phyloP scores from a whole-genome alignment of 2,113 vertebrate species.

The Rhinoptilus africanus region DNA sequence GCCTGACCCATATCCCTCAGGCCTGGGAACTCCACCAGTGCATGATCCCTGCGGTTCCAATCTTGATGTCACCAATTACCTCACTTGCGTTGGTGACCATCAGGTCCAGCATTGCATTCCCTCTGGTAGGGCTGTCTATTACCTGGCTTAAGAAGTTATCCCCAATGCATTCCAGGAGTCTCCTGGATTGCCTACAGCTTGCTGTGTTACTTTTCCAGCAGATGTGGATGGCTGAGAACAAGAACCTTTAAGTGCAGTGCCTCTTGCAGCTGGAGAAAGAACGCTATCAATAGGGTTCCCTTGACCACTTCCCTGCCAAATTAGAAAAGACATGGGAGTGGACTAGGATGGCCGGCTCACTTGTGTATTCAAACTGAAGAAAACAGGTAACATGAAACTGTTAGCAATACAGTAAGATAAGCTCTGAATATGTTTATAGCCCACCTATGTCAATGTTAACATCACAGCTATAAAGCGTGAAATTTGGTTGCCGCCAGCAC shows the following conservation, averaged over 20 bases:
- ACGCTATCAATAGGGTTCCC: too few relatives aligned
- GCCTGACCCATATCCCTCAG: too few relatives aligned
- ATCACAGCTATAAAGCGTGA: background rate
- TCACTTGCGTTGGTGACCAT: background rate
- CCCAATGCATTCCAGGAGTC: background rate
- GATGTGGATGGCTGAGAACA: background rate
- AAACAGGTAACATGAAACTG: background rate
- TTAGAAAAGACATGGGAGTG: background rate
- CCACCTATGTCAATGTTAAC: background rate
- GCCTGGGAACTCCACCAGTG: too few relatives aligned
- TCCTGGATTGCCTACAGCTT: background rate
- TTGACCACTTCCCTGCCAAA: background rate
- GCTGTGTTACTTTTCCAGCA: background rate
- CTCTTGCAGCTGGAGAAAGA: background rate
- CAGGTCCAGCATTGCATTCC: background rate
- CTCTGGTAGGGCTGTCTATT: background rate
- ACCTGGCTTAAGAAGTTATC: background rate
- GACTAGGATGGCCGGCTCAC: background rate
- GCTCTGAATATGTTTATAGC: background rate
- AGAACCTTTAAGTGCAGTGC: background rate
- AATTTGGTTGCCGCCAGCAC: background rate
- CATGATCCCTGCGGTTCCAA: too few relatives aligned
- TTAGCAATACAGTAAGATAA: background rate
- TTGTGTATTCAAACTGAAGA: background rate
- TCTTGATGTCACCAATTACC: too few relatives aligned